Percentiles rank a stretch among this genome's conserved stretches.
These are phyloP conservation scores for Pollachius pollachius DNA, from an alignment of 2,113 vertebrate species.

Conservation along the genomic window DNA sequence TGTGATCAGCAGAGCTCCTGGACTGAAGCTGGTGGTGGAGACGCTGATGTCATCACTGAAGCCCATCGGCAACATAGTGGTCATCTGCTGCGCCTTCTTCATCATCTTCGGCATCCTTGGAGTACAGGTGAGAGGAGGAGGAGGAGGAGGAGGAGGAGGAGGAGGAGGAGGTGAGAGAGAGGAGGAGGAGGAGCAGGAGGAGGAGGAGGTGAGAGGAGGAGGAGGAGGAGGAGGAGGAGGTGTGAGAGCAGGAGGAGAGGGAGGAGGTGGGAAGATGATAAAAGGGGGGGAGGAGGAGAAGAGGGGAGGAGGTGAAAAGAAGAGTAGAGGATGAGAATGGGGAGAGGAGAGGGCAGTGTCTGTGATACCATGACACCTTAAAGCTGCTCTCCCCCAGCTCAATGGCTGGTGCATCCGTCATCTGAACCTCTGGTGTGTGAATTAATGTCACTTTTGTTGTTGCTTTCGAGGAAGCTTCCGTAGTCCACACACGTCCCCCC, in stretches of 20 bases:
- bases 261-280: not conserved
- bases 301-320: too few relatives aligned
- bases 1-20: constrained; percentile 96
- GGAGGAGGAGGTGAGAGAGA: too few relatives aligned
- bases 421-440: too few relatives aligned
- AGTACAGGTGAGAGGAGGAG: constrained; percentile 85
- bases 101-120: constrained; percentile 99
- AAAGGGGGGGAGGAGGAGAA: not conserved
- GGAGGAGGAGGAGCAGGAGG: not conserved
- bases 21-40: constrained; percentile 97
- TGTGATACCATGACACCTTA: too few relatives aligned
- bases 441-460: too few relatives aligned
- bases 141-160: not conserved
- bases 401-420: too few relatives aligned
- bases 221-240: not conserved
- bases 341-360: too few relatives aligned
- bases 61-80: constrained; percentile 98
- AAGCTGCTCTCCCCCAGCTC: too few relatives aligned
- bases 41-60: constrained; percentile 98
- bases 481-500: too few relatives aligned
- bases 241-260: not conserved
- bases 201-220: not conserved
- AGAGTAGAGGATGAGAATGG: too few relatives aligned
- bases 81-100: constrained; percentile 99
- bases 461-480: too few relatives aligned